Percentiles rank a stretch among this genome's conserved stretches.
Evolutionary conservation across 2,797 vertebrate species (phyloP).

Genomic region (Picus viridis): DNA sequence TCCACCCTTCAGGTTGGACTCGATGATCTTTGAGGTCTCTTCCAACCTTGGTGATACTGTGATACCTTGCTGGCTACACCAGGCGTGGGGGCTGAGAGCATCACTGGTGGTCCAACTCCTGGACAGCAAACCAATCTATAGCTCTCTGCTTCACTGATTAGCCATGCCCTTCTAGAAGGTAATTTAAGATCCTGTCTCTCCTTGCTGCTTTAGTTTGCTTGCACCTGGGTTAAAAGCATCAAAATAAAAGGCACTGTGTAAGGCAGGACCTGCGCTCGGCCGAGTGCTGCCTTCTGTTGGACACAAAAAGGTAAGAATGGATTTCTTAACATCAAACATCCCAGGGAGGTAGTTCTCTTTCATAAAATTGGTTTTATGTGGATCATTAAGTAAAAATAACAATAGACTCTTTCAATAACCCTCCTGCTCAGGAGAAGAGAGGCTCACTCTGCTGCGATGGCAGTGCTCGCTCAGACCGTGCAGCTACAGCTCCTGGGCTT

Average conservation of each 20-base stretch:
- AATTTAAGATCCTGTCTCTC: not conserved
- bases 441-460: not conserved
- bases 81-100: not conserved
- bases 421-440: not conserved
- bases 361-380: accelerated
- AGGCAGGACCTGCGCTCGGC: not conserved
- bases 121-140: not conserved
- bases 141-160: not conserved
- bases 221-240: not conserved
- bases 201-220: not conserved
- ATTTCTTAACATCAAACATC: not conserved
- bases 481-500: not conserved
- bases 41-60: too few species aligned
- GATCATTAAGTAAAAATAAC: not conserved
- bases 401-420: not conserved
- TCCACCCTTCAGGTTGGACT: too few species aligned
- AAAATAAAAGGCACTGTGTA: not conserved
- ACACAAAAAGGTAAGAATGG: not conserved
- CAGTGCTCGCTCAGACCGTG: accelerated
- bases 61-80: not conserved
- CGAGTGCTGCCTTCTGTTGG: accelerated
- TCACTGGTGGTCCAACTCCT: accelerated
- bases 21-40: too few species aligned
- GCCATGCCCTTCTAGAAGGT: not conserved
- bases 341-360: not conserved